Conservation (phyloP, 1,140 invertebrate genomes). For the Mycetomoellerius zeteki region DNA sequence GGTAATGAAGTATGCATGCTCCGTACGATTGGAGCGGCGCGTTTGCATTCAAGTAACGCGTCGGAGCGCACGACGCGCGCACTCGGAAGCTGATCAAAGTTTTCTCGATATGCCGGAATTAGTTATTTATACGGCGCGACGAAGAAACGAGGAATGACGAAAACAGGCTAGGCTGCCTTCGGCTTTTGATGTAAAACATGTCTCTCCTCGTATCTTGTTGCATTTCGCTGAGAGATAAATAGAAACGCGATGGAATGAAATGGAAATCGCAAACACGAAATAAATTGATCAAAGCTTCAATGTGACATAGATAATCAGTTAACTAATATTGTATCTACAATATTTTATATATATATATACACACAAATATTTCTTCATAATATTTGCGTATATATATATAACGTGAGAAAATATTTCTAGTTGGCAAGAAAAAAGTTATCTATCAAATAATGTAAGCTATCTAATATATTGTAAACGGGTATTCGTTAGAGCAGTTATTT, state of each 20-base stretch:
- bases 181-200: slow-evolving; percentile 50
- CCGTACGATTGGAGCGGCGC: slow-evolving; percentile 66
- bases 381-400: neutral
- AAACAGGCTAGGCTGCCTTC: slow-evolving; percentile 26
- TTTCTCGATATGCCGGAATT: slow-evolving; percentile 82
- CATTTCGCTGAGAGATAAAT: neutral
- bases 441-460: neutral
- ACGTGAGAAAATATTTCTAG: neutral
- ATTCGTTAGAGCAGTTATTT: neutral
- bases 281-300: neutral
- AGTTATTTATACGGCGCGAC: slow-evolving; percentile 80
- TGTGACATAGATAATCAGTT: neutral
- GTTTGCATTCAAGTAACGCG: slow-evolving; percentile 58
- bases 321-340: neutral
- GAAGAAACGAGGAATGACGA: slow-evolving; percentile 59
- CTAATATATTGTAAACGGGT: neutral
- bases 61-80: slow-evolving; percentile 28
- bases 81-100: slow-evolving; percentile 81
- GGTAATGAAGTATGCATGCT: slow-evolving; percentile 82
- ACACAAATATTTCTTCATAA: too few relatives aligned
- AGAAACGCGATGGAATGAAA: neutral
- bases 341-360: neutral
- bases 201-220: neutral
- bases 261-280: neutral
- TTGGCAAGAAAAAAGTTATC: neutral